Base-by-base conservation (phyloP, 2,888 invertebrate species). In the Eupeodes latifasciatus region DNA sequence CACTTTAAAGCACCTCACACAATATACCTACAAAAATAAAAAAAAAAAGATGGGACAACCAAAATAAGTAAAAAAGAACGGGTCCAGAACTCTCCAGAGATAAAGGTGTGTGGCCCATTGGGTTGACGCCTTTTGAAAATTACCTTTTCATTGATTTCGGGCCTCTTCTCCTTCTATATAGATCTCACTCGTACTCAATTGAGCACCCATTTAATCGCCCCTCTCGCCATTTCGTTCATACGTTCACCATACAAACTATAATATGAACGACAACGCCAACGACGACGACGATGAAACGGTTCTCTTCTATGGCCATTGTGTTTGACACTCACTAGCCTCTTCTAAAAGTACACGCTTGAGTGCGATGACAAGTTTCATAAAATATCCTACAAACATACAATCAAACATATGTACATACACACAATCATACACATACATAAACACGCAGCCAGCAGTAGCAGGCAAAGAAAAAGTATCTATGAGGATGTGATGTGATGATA, bases 101-200 rank as follows among this genome's bases (percentile, higher is more conserved):
- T 81, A 64, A 88, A 90, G 89, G 90, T 90, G 90, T 90, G 90
- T 90, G 89, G 89, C 90, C 87, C 88, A 87, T 84, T 90, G 90
- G 88, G 90, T 90, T 90, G 90, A 90, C 90, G 90, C 90, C 90
- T 90, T 90, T 90, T 90, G 88, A 90, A 90, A 90, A 90, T 89
- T 90, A 90, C 90, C 90, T 90, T 89, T 90, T 89, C 88, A 90
- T 90, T 90, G 90, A 90, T 90, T 90, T 90, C 64, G 79, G 69
- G 84, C 81, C 79, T 79, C 76, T 79, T 84, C 69, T 78, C 57
- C 47, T 89, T 80, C 49, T 67, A 76, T 53, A 66, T 66, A 75
- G 75, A 55, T 79, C 61, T 59, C 71, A 62, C 82, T 82, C 71
- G 66, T 74, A 74, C 72, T 80, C 62, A 74, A 64, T 81, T 61